A percentile compares a stretch with the other conserved stretches of the same genome.
phyloP scores from a whole-genome alignment of 2,797 vertebrate genomes.

The Saguinus oedipus region DNA sequence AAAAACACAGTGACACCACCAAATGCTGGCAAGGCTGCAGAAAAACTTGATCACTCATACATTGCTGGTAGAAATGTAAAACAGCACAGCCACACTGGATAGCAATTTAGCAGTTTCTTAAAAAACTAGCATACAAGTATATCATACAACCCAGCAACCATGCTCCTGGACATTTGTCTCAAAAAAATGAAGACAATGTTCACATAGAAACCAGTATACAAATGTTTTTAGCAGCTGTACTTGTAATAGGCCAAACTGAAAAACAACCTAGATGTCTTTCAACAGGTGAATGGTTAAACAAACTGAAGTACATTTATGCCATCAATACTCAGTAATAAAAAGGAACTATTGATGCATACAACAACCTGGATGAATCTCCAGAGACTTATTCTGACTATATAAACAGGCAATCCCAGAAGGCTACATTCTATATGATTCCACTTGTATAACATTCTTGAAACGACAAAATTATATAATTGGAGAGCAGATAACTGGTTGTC shows the following conservation, averaged over 20 bases:
- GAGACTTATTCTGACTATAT: neutral
- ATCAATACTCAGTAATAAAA: neutral
- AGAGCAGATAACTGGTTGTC: neutral
- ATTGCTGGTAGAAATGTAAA: neutral
- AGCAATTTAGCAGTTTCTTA: neutral
- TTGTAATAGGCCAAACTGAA: neutral
- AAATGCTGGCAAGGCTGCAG: neutral
- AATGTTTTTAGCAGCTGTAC: neutral
- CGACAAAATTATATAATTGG: neutral
- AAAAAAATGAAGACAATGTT: neutral
- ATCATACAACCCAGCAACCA: neutral
- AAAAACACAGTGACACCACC: neutral
- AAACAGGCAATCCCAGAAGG: neutral
- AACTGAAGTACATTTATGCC: neutral
- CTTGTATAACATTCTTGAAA: neutral
- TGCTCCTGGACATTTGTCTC: neutral
- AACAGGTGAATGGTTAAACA: neutral
- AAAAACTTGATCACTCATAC: neutral
- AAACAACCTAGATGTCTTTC: neutral
- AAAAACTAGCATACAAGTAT: neutral
- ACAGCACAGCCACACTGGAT: neutral
- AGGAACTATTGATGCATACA: neutral
- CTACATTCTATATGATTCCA: neutral
- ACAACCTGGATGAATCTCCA: neutral
- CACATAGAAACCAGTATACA: neutral